These are phyloP conservation scores for Blennius ocellaris DNA, from an alignment of 2,113 vertebrate genomes.

Conservation along the genomic window DNA sequence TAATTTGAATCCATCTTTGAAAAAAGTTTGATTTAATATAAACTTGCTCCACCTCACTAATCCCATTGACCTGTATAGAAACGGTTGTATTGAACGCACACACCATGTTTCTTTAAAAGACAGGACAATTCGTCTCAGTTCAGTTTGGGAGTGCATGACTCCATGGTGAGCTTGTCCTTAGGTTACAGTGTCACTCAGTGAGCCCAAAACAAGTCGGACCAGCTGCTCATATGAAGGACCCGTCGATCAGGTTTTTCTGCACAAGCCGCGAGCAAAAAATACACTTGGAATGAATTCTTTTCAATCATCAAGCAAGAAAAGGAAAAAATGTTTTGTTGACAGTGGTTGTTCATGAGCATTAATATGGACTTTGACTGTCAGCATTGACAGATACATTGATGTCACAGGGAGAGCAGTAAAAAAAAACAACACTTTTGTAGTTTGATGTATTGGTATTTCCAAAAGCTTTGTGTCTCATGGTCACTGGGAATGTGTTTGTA, in stretches of 20 bases:
- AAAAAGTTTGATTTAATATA: too few species aligned
- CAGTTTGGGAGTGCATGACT: background rate
- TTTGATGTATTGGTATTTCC: too few species aligned
- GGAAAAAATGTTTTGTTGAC: background rate
- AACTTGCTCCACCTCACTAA: too few species aligned
- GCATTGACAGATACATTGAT: background rate
- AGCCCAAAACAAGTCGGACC: slow-evolving; percentile 49
- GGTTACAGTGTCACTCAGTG: slow-evolving; percentile 19
- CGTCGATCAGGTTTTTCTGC: slow-evolving; percentile 60
- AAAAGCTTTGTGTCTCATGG: background rate
- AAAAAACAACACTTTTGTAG: too few species aligned
- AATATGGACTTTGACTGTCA: background rate
- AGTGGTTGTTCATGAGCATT: background rate
- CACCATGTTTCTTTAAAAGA: background rate
- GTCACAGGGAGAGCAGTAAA: too few species aligned
- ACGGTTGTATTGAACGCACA: too few species aligned
- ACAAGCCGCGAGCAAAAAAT: slow-evolving; percentile 14
- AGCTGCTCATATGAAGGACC: slow-evolving; percentile 45
- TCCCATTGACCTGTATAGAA: too few species aligned
- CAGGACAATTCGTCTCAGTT: background rate
- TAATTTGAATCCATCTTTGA: too few species aligned
- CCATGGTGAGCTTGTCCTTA: slow-evolving; percentile 3
- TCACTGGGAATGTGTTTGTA: background rate
- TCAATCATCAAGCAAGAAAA: background rate
- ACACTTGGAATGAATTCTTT: slow-evolving; percentile 7